These are phyloP conservation scores for Meda fulgida DNA, from an alignment of 2,797 vertebrate species.

Conservation along the genomic window DNA sequence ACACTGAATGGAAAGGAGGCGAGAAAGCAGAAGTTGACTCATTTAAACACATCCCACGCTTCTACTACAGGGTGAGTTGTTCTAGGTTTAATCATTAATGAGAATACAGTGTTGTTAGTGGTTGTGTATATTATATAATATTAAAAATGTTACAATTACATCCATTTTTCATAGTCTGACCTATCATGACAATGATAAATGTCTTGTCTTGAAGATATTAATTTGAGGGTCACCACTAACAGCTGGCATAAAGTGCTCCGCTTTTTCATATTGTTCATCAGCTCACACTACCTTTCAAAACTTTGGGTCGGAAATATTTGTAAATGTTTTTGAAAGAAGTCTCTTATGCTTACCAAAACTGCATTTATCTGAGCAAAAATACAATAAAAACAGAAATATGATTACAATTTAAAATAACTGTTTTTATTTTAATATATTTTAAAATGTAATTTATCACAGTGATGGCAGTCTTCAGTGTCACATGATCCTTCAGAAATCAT, in stretches of 20 bases:
- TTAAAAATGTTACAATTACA: not conserved
- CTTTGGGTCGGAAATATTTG: not conserved
- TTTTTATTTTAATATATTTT: not conserved
- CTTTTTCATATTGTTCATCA: not conserved
- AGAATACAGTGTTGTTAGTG: not conserved
- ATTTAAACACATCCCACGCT: constrained; percentile 89
- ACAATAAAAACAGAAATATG: not conserved
- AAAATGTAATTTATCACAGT: not conserved
- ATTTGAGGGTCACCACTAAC: not conserved
- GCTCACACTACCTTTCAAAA: not conserved
- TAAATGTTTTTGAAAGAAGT: not conserved
- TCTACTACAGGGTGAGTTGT: constrained; percentile 92
- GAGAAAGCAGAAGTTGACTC: constrained; percentile 74
- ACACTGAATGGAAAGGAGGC: constrained; percentile 91
- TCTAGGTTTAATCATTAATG: not conserved
- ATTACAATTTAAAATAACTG: not conserved
- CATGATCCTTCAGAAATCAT: not conserved
- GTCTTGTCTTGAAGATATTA: not conserved
- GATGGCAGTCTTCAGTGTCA: not conserved
- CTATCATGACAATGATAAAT: not conserved
- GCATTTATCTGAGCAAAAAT: not conserved
- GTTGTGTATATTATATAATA: not conserved
- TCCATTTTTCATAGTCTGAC: not conserved
- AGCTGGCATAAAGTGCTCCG: not conserved
- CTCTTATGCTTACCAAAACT: not conserved